phyloP scores from a whole-genome alignment of 2,113 vertebrate species.

The Todiramphus saurophagus region DNA sequence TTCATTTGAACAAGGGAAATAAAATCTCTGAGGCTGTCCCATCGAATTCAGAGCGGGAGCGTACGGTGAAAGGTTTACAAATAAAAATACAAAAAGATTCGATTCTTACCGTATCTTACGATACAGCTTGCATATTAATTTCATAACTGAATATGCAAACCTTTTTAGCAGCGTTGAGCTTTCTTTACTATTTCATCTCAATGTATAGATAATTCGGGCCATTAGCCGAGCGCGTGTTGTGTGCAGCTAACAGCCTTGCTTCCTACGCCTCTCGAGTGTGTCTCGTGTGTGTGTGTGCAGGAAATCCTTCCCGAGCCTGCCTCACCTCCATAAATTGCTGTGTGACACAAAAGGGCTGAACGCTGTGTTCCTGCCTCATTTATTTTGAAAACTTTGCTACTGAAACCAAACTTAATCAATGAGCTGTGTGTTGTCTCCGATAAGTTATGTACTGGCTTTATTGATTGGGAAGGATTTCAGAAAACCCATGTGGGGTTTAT shows the following conservation, averaged over 20 bases:
- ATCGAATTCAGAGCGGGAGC: background rate
- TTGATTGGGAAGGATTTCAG: constrained; percentile 88
- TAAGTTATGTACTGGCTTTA: constrained; percentile 84
- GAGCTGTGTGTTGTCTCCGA: constrained; percentile 83
- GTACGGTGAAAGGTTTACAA: background rate
- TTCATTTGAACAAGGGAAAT: constrained; percentile 4
- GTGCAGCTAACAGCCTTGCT: background rate
- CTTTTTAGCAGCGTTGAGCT: background rate
- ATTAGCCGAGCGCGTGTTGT: background rate
- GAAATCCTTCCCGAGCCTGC: constrained; percentile 32
- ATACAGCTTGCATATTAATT: background rate
- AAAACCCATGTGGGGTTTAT: constrained; percentile 84
- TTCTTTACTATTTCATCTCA: background rate
- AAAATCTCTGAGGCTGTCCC: background rate
- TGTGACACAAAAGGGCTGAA: constrained; percentile 56
- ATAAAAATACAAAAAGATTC: background rate
- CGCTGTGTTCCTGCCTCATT: constrained; percentile 80
- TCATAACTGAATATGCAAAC: background rate
- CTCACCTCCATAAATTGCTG: constrained; percentile 49
- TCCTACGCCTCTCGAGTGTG: background rate
- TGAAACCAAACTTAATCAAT: constrained; percentile 89
- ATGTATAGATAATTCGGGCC: background rate
- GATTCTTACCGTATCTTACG: background rate
- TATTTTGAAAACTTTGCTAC: constrained; percentile 85
- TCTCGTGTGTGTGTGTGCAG: background rate